These are phyloP conservation scores for Meandrina meandrites DNA, from an alignment of 92 coral and sea anemone genomes.

Conservation along the genomic window DNA sequence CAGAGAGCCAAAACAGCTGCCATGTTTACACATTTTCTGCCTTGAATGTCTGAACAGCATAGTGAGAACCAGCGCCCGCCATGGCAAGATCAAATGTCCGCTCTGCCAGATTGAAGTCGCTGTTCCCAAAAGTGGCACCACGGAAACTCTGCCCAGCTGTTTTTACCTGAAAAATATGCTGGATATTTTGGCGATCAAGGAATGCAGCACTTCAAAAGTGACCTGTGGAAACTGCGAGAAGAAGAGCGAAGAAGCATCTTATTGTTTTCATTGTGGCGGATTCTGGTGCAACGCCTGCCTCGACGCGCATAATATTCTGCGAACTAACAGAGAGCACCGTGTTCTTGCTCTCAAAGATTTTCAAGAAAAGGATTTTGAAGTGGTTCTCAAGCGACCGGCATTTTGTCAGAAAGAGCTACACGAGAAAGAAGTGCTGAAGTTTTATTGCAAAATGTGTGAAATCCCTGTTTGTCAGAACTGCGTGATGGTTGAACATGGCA, in stretches of 20 bases:
- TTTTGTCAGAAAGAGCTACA: slow-evolving; percentile 42
- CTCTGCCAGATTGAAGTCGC: slow-evolving; percentile 30
- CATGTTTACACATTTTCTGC: slow-evolving; percentile 56
- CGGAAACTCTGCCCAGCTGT: slow-evolving; percentile 38
- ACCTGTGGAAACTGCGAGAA: slow-evolving; percentile 43
- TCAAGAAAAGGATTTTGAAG: slow-evolving; percentile 23
- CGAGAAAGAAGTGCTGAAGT: slow-evolving; percentile 44
- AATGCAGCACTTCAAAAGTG: slow-evolving; percentile 26
- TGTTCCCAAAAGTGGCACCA: slow-evolving; percentile 27
- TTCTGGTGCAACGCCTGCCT: slow-evolving; percentile 39
- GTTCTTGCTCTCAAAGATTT: slow-evolving; percentile 25
- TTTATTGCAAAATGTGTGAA: slow-evolving; percentile 41
- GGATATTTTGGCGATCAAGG: slow-evolving; percentile 43
- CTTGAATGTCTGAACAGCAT: slow-evolving; percentile 41
- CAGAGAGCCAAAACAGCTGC: slow-evolving; percentile 40
- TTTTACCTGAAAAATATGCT: slow-evolving; percentile 49
- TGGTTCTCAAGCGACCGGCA: slow-evolving; percentile 35
- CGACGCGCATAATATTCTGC: slow-evolving; percentile 33
- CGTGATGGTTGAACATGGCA: slow-evolving; percentile 26
- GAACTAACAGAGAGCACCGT: slow-evolving; percentile 29
- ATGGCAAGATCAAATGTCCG: slow-evolving; percentile 37
- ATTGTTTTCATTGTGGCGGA: slow-evolving; percentile 48
- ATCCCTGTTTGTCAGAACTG: slow-evolving; percentile 48
- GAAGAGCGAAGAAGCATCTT: slow-evolving; percentile 33
- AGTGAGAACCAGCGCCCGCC: slow-evolving; percentile 24